Evolutionary conservation across 1,140 invertebrate genomes (phyloP), one percentile per base, ranked within the genome.

Genomic region (Steinernema khuongi): DNA sequence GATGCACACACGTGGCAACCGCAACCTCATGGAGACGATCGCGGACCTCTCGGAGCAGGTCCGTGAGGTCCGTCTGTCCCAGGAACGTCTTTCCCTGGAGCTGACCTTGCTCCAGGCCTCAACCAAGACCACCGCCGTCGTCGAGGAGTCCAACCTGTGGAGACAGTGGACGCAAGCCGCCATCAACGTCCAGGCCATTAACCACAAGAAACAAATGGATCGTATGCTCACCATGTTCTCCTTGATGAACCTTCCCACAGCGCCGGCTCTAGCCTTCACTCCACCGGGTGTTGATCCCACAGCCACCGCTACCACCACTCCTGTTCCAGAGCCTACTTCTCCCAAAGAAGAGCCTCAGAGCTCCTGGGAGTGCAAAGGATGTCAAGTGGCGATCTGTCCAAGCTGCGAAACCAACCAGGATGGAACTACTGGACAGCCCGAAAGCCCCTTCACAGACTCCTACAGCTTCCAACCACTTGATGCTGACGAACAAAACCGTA

Each of bases 401-500:
- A 28, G 29, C 29, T 74, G 72, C 28, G 72, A 70, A 11, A 74
- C 72, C 17, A 73, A 74, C 71, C 31, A 74, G 28, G 70, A 72
- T 31, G 72, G 72, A 29, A 60, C 68, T 18, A 11, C 18, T 14
- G 60, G 67, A 14, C 30, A 73, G 67, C 69, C 69, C 67, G 67
- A 71, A n/a, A n/a, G n/a, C n/a, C n/a, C n/a, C n/a, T n/a, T n/a
- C n/a, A n/a, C n/a, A n/a, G n/a, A n/a, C n/a, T n/a, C n/a, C n/a
- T n/a, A n/a, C n/a, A n/a, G n/a, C n/a, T n/a, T n/a, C n/a, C n/a
- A n/a, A n/a, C n/a, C n/a, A n/a, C n/a, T n/a, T n/a, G n/a, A n/a
- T n/a, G n/a, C n/a, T n/a, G n/a, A n/a, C n/a, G n/a, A n/a, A n/a
- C n/a, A n/a, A n/a, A n/a, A n/a, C n/a, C n/a, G n/a, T n/a, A n/a